Evolutionary conservation across 2,797 vertebrate species (phyloP), one percentile per base, ranked within the genome.

Genomic region (Discoglossus pictus): DNA sequence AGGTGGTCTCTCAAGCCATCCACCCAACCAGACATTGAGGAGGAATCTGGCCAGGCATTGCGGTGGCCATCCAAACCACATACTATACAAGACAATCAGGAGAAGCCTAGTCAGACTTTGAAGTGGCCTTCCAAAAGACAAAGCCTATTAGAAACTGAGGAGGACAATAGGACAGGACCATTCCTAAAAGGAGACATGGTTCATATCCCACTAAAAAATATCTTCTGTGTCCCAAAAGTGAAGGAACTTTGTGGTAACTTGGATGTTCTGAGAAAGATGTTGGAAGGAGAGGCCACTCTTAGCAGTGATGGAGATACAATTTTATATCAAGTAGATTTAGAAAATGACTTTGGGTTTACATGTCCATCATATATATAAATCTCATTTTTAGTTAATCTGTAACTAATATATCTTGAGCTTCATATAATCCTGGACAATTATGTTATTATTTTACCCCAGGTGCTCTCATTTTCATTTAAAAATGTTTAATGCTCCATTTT

Each of bases 221-320:
- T 98, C 16, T 92, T 94, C 74, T 82, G 84, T 38, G 75, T 80
- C 52, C 88, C 92, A 27, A 92, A 80, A 78, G 76, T 98, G 68
- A 81, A 70, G 5, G 65, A 55, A 1, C 79, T 98, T 25, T 92
- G 92, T 66, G 86, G 84, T 15, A 90, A 72, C 2, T 58, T 93
- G 1, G 72, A 76, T 47, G 83, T 74, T 4, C 86, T 98, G 24
- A 24, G 75, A 34, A 74, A 72, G 7, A 68, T 90, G 6, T 79
- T 98, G 55, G 77, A 74, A 21, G 87, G 84, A 1, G 73, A 68
- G 2, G 80, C 94, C 4, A 47, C 61, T 1, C 75, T 98, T 31
- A 94, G 77, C 64, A 78, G 74, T 1, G 89, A 93, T 64, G 46
- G 59, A 6, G 51, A 24, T 2, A 21, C 61, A 13, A 16, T 71